Base-by-base conservation (phyloP, 2,113 vertebrate species). In the Carassius gibelio region DNA sequence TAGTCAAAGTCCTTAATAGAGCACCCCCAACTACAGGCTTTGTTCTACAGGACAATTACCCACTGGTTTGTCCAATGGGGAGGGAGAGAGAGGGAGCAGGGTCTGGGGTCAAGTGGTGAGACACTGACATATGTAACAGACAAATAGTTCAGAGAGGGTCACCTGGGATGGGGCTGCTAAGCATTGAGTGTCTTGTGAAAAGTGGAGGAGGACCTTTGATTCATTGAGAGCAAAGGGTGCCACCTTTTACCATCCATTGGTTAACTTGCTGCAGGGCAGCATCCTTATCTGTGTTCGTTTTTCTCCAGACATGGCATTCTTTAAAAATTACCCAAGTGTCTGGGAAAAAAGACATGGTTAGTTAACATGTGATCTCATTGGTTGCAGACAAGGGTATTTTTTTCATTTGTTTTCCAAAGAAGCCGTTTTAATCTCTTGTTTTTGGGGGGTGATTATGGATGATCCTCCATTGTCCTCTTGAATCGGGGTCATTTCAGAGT, bases 81-180 rank as follows among this genome's bases (percentile, higher is more conserved):
- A 72, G 68, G 52, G 50, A 74, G 64, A 45, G 21, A 81, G 48
- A 72, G 74, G 64, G 91, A 88, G 88, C 84, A 45, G 80, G 80
- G 91, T 91, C 90, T 93, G 0, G 72, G 92, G 91, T 94, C 93
- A 91, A 87, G 82, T 84, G 86, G 42, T 71, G 85, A 90, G 90
- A 85, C 81, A 90, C 61, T 93, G 93, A 92, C 94, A 94, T 94
- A 90, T 94, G 93, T 89, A 91, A 87, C 88, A 93, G 94, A 93
- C 94, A 93, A 91, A 88, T 90, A 93, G 89, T 90, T 92, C 76
- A 1, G 87, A 72, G 86, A 62, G 7, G 87, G 81, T 87, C 88
- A 88, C 88, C 91, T 90, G 82, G 75, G 23, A 59, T 19, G 79
- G 38, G 74, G 76, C 79, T 82, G 59, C 48, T 57, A 36, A 86